phyloP scores from a whole-genome alignment of 2,797 vertebrate species.

The Onychomys torridus region DNA sequence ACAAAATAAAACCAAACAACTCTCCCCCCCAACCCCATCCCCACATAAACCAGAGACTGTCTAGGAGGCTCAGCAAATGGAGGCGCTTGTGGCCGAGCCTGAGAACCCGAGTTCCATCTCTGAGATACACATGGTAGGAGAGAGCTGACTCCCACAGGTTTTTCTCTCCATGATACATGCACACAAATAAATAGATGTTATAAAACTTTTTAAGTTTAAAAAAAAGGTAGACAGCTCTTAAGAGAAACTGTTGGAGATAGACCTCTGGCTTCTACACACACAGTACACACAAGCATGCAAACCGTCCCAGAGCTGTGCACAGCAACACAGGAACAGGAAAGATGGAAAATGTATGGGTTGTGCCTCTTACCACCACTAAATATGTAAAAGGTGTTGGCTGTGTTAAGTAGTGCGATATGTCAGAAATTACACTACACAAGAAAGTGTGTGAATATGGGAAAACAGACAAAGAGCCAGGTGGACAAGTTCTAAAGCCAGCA shows the following conservation, averaged over 20 bases:
- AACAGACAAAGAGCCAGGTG: not conserved
- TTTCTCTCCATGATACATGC: not conserved
- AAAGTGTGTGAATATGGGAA: too few species aligned
- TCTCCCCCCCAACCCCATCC: not conserved
- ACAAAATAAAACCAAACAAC: not conserved
- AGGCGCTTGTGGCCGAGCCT: not conserved
- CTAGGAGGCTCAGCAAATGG: not conserved
- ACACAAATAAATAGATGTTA: not conserved
- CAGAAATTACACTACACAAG: not conserved
- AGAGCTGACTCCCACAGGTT: not conserved
- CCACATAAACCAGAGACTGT: not conserved
- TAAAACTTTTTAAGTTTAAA: not conserved
- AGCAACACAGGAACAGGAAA: not conserved
- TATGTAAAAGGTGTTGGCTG: accelerated
- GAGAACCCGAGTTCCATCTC: not conserved
- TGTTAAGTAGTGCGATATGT: accelerated
- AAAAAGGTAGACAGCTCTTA: not conserved
- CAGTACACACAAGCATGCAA: not conserved
- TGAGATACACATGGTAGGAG: not conserved
- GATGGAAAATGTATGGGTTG: accelerated
- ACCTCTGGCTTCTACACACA: not conserved
- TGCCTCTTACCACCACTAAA: not conserved
- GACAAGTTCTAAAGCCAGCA: accelerated
- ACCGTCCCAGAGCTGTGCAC: not conserved
- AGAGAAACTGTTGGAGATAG: not conserved